These are phyloP conservation scores for Alexandromys fortis DNA, from an alignment of 2,113 vertebrate species.

Conservation along the genomic window DNA sequence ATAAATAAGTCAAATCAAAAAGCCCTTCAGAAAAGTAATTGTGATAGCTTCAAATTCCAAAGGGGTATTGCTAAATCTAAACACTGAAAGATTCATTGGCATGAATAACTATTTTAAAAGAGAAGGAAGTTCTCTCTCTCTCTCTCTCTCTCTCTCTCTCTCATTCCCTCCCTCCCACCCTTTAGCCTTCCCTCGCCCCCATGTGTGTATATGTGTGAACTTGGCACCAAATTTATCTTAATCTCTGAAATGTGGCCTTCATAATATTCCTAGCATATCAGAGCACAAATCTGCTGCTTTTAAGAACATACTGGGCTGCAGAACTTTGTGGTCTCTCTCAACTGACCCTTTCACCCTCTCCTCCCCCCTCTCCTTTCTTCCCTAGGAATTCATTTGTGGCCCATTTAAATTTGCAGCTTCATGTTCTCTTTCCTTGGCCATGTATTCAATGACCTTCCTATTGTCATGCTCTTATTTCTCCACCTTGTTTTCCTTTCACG, in stretches of 20 bases:
- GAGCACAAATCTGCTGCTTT: not conserved
- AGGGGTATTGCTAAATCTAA: constrained; percentile 23
- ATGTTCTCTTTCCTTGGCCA: constrained; percentile 3
- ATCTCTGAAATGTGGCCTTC: constrained; percentile 5
- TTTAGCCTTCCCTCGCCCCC: too few relatives aligned
- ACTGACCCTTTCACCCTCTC: not conserved
- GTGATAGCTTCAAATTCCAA: not conserved
- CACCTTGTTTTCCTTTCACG: constrained; percentile 1
- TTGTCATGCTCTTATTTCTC: not conserved
- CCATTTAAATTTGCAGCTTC: constrained; percentile 54
- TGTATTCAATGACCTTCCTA: not conserved
- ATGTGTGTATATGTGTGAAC: not conserved
- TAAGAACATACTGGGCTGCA: not conserved
- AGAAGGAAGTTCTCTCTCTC: not conserved
- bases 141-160: not conserved
- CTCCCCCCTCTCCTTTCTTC: not conserved
- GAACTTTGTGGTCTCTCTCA: not conserved
- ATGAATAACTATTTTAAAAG: not conserved
- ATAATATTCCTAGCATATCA: not conserved
- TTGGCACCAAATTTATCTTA: constrained; percentile 11
- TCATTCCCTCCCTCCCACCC: fast-evolving
- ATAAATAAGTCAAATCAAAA: not conserved
- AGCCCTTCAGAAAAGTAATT: not conserved
- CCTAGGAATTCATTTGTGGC: not conserved
- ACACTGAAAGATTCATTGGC: not conserved